Base-by-base conservation (phyloP, 2,113 vertebrate genomes). In the Catagonus wagneri region DNA sequence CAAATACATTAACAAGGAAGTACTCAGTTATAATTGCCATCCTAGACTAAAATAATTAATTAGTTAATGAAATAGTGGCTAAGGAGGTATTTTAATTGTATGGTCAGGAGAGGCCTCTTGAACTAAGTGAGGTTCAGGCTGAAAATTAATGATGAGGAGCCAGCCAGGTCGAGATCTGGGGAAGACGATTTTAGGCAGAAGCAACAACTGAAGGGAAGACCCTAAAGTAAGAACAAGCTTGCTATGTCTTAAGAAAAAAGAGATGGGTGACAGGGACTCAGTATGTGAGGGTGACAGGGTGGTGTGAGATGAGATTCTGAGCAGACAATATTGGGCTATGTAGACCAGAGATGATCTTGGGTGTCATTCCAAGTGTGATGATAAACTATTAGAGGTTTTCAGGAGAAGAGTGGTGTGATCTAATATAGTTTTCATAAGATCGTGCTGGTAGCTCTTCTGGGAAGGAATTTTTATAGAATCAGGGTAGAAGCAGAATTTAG, bases 401-500 rank as follows among this genome's bases (percentile, higher is more conserved):
- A 74, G 76, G 80, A 68, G 65, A 95, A 65, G 58, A 92, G 52
- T 76, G 78, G n/a, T 8, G 12, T n/a, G 17, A 44, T 69, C 58
- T 60, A 58, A 63, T 39, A 23, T 19, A 17, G n/a, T 65, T 88
- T 87, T 83, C 36, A 29, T 36, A 76, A 84, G 79, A 78, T 34
- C 23, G 68, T 20, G 34, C 25, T 56, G 66, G 65, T 80, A 65
- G 66, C 20, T 95, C 75, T 90, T 60, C n/a, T n/a, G 81, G 69
- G 29, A 94, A 60, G 23, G 36, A 61, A 71, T 87, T 81, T 81
- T 19, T 56, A 36, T 8, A 61, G 34, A 54, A 95, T 6, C 44
- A 80, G 65, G 27, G 39, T 11, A 58, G 85, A 93, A 54, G 54
- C 27, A 94, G 89, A 93, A 72, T 89, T 68, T 90, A 93, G 60